Conservation (phyloP, 2,113 vertebrate species). For the Gnathonemus echidnorhynchus region DNA sequence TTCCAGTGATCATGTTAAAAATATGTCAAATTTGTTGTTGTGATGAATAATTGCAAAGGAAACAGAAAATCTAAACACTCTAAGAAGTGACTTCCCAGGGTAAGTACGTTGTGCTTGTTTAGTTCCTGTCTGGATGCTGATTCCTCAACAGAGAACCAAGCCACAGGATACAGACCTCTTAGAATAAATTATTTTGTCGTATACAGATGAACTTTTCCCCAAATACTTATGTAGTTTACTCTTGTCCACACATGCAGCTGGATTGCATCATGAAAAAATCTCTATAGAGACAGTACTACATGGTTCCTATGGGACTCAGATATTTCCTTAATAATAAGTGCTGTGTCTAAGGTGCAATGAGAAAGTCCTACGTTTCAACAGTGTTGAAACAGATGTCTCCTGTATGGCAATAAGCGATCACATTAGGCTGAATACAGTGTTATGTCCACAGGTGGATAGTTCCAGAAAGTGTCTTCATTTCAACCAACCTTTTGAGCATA, state of each 20-base stretch:
- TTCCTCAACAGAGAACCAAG: not conserved
- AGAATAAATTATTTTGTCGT: not conserved
- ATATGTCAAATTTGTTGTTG: not conserved
- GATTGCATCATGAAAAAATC: not conserved
- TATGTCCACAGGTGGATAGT: not conserved
- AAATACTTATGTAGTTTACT: not conserved
- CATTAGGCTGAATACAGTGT: not conserved
- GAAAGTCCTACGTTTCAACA: not conserved
- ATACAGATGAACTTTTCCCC: not conserved
- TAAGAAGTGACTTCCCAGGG: not conserved
- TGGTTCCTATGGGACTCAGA: not conserved
- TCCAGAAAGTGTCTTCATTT: not conserved
- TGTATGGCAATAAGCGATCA: not conserved
- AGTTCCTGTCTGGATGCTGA: not conserved
- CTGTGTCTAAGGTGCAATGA: not conserved
- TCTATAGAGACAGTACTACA: not conserved
- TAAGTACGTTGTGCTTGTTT: not conserved
- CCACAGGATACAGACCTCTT: not conserved
- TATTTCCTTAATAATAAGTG: not conserved
- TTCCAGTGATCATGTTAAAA: not conserved
- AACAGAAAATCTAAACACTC: conserved; percentile 14
- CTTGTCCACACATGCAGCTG: not conserved
- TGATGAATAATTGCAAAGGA: conserved; percentile 14
- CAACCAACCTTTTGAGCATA: not conserved
- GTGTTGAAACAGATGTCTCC: not conserved